These are phyloP conservation scores for Aegotheles bennettii DNA, from an alignment of 2,113 vertebrate genomes.

Conservation along the genomic window DNA sequence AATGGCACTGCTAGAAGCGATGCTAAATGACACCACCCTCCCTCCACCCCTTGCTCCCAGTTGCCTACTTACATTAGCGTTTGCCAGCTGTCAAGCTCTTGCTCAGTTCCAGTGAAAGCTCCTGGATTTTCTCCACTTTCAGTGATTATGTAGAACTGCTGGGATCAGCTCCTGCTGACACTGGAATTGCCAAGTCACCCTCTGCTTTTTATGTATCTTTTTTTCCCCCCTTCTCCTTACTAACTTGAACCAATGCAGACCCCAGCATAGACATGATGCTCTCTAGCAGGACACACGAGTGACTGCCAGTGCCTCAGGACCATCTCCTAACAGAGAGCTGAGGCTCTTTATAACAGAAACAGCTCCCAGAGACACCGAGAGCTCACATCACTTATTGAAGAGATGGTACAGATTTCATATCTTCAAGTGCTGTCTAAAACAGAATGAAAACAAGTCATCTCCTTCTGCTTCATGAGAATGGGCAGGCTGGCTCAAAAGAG, in stretches of 20 bases:
- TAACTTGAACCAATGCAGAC: neutral
- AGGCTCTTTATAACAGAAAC: neutral
- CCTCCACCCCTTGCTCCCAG: neutral
- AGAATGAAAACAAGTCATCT: neutral
- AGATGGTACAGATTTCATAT: neutral
- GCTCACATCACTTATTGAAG: neutral
- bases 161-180: neutral
- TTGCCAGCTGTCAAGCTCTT: conserved; percentile 32
- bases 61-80: conserved; percentile 36
- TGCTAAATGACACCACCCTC: neutral
- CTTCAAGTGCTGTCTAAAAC: neutral
- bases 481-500: neutral
- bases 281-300: neutral
- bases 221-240: neutral
- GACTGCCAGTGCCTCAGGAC: neutral
- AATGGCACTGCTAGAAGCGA: neutral
- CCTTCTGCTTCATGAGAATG: neutral
- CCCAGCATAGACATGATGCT: neutral
- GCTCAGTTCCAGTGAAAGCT: conserved; percentile 4
- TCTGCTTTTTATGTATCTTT: neutral
- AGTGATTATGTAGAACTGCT: neutral
- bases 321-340: neutral
- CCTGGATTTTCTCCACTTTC: conserved; percentile 2
- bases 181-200: neutral
- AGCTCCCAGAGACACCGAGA: neutral